A percentile compares a stretch with the other conserved stretches of the same genome.
phyloP scores from a whole-genome alignment of 1,140 invertebrate genomes.

The Zaprionus inermis region DNA sequence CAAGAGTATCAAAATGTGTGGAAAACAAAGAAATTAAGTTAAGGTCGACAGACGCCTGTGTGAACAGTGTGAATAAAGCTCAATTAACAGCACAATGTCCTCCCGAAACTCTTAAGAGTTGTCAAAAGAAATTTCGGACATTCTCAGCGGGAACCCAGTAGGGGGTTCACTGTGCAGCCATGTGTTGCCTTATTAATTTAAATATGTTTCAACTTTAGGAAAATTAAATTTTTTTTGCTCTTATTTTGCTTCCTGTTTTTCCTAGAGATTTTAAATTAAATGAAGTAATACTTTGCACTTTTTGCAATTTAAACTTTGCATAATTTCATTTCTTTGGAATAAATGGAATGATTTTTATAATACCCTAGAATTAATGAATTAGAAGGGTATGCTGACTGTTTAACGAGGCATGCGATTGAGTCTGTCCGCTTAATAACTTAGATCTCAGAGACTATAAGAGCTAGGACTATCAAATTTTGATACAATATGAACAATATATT shows the following conservation, averaged over 20 bases:
- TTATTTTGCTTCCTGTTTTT: not conserved
- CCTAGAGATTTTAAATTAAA: not conserved
- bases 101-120: constrained; percentile 7
- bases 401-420: too few species aligned
- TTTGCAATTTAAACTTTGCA: too few species aligned
- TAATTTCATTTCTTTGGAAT: too few species aligned
- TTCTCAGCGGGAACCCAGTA: not conserved
- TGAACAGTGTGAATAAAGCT: constrained; percentile 14
- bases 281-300: not conserved
- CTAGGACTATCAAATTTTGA: too few species aligned
- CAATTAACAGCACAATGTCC: constrained; percentile 30
- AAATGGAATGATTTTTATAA: too few species aligned
- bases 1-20: not conserved
- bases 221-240: not conserved
- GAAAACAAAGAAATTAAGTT: constrained; percentile 38
- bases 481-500: too few species aligned
- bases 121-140: constrained; percentile 7
- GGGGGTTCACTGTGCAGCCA: not conserved
- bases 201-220: not conserved
- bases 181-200: not conserved
- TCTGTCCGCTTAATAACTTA: too few species aligned
- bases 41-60: constrained; percentile 7
- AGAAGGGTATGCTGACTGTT: too few species aligned
- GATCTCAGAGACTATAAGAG: too few species aligned
- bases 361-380: too few species aligned